These are phyloP conservation scores for Ctenoplectra terminalis DNA, from an alignment of 1,140 invertebrate species.

Conservation along the genomic window DNA sequence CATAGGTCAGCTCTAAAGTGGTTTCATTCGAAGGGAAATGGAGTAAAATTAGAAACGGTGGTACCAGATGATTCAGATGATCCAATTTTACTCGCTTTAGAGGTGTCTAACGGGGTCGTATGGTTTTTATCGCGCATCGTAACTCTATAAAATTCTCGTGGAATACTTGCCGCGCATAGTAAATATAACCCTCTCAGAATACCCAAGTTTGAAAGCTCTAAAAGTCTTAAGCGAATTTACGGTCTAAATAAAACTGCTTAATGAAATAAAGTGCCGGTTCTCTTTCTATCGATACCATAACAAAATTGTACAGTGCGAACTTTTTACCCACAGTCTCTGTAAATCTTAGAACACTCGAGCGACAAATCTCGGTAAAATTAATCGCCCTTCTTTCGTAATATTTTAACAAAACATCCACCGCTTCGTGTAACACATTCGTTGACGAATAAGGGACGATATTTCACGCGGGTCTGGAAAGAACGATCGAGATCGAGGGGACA, in stretches of 20 bases:
- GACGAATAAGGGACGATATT: conserved; percentile 17
- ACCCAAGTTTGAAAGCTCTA: neutral
- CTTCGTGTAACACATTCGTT: neutral
- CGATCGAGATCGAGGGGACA: conserved; percentile 35
- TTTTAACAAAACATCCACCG: neutral
- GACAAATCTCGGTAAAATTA: too few species aligned
- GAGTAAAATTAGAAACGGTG: neutral
- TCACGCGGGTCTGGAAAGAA: conserved; percentile 6
- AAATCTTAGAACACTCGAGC: too few species aligned
- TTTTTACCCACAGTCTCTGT: too few species aligned
- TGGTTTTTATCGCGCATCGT: neutral
- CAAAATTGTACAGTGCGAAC: neutral
- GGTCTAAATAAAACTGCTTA: neutral
- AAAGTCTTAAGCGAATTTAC: conserved; percentile 5
- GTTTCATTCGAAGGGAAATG: neutral
- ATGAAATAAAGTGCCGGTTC: neutral
- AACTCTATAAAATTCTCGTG: neutral
- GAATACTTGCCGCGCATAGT: neutral
- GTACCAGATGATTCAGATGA: neutral
- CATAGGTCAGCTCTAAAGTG: too few species aligned
- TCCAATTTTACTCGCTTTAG: neutral
- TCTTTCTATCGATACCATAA: neutral
- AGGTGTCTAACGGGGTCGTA: neutral
- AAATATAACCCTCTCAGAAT: neutral
- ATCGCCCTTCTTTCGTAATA: too few species aligned